A percentile compares a stretch with the other conserved stretches of the same genome.
Evolutionary conservation across 2,113 vertebrate species (phyloP).

Genomic region (Oryctolagus cuniculus): DNA sequence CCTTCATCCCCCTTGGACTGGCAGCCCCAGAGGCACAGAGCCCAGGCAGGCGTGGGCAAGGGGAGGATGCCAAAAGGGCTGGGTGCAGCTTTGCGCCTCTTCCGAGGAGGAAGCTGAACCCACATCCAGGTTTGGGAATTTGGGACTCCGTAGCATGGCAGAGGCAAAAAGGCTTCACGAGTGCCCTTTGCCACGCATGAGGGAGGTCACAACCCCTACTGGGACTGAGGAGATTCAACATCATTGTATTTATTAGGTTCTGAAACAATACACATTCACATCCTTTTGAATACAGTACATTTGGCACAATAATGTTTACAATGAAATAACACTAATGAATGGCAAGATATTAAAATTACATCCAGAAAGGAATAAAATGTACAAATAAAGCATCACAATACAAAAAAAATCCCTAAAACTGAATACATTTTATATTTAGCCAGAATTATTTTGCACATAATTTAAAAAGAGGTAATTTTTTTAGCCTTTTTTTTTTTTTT

Average conservation of each 20-base stretch:
- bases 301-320: slow-evolving; percentile 98
- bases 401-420: slow-evolving; percentile 88
- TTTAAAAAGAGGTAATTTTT: slow-evolving; percentile 93
- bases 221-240: slow-evolving; percentile 87
- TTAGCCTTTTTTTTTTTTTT: slow-evolving; percentile 80
- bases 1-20: background rate
- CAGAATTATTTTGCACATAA: slow-evolving; percentile 91
- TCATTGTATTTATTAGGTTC: slow-evolving; percentile 97
- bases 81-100: background rate
- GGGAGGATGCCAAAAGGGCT: background rate
- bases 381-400: slow-evolving; percentile 97
- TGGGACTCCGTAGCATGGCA: slow-evolving; percentile 85
- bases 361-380: slow-evolving; percentile 92
- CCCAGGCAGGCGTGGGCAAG: background rate
- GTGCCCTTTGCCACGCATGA: slow-evolving; percentile 85
- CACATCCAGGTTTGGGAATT: background rate
- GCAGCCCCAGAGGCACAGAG: background rate
- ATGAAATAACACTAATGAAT: slow-evolving; percentile 95
- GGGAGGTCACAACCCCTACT: background rate
- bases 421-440: slow-evolving; percentile 90
- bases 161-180: slow-evolving; percentile 85
- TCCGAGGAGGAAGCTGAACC: background rate
- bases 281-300: slow-evolving; percentile 99
- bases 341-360: slow-evolving; percentile 93
- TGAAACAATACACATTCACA: slow-evolving; percentile 98